Conservation (phyloP, 2,797 vertebrate species). For the Aeoliscus strigatus region DNA sequence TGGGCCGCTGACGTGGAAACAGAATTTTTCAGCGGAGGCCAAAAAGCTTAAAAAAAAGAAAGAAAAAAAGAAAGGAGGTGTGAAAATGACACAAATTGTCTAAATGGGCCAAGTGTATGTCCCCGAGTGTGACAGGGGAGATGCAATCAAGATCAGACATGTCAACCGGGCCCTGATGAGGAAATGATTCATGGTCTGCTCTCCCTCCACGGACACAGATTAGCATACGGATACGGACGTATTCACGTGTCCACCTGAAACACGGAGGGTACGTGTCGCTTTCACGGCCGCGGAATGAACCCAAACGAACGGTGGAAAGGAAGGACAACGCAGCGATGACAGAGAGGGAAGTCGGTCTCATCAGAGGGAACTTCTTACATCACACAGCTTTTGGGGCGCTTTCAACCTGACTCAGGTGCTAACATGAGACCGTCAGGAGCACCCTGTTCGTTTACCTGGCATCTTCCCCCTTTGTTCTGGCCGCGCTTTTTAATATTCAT, state of each 20-base stretch:
- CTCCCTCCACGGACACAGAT: too few relatives aligned
- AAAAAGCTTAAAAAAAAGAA: conserved; percentile 53
- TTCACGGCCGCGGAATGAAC: background rate
- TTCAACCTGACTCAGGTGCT: conserved; percentile 46
- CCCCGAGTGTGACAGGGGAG: conserved; percentile 13
- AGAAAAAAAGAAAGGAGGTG: conserved; percentile 54
- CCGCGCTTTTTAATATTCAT: conserved; percentile 63
- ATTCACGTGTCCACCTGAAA: too few relatives aligned
- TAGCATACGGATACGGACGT: too few relatives aligned
- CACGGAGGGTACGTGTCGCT: background rate
- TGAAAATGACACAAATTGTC: conserved; percentile 54
- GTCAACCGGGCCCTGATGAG: conserved; percentile 25
- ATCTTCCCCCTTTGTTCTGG: conserved; percentile 67
- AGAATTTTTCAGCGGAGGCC: conserved; percentile 55
- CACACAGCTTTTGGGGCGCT: conserved; percentile 25
- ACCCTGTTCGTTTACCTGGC: conserved; percentile 50
- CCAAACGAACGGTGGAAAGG: conserved; percentile 3
- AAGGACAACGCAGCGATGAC: conserved; percentile 1
- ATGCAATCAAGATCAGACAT: conserved; percentile 46
- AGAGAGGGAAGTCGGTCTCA: background rate
- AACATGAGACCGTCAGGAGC: conserved; percentile 42
- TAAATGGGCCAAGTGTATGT: conserved; percentile 20
- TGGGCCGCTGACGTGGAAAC: conserved; percentile 67
- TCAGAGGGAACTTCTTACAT: conserved; percentile 25
- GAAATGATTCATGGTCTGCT: conserved; percentile 27